Evolutionary conservation across 1,140 invertebrate genomes (phyloP).

Genomic region (Camponotus vicinus): DNA sequence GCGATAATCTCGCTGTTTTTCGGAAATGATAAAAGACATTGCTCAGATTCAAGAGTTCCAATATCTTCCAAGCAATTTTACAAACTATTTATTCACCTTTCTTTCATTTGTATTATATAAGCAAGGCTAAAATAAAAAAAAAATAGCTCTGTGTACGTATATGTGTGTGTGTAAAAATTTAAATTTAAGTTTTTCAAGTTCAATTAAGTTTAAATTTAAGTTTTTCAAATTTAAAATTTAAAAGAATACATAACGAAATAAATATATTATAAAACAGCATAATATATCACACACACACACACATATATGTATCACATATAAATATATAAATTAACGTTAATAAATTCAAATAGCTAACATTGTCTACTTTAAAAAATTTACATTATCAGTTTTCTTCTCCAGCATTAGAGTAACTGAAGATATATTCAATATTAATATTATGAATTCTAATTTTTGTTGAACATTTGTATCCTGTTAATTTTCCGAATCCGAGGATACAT

Average conservation of each 20-base stretch:
- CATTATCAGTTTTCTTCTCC: background rate
- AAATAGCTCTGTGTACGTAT: no score
- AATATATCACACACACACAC: background rate
- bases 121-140: no score
- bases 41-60: no score
- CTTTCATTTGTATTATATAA: no score
- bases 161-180: no score
- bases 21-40: no score
- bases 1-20: no score
- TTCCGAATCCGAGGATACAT: background rate
- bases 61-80: no score
- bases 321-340: conserved; percentile 5
- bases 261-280: background rate
- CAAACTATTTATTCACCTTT: background rate
- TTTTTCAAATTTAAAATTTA: background rate
- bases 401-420: background rate
- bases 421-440: background rate
- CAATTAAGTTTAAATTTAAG: no score
- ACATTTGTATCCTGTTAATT: background rate
- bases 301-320: background rate
- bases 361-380: background rate
- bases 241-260: background rate
- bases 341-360: background rate
- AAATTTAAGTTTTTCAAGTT: no score
- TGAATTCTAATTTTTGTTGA: background rate